Evolutionary conservation across 2,113 vertebrate genomes (phyloP), one percentile per base, ranked within the genome.

Genomic region (Bolborhynchus lineola): DNA sequence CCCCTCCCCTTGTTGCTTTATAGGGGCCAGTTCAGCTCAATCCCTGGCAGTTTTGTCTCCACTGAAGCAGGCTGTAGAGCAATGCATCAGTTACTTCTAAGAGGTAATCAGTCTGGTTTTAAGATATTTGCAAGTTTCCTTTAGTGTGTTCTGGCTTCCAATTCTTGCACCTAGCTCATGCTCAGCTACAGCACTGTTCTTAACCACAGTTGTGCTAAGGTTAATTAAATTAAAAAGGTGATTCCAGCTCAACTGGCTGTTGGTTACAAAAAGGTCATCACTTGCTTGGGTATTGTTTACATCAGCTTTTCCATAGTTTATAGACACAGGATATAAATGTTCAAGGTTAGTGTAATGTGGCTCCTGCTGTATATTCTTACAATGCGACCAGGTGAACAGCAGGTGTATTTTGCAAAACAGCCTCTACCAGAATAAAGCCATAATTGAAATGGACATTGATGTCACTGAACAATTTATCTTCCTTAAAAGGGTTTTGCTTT

Each of bases 381-480:
- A 80, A 16, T 21, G 46, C 24, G 76, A 20, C 4, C 86, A 93
- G 50, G 72, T 29, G 15, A 95, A 53, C 35, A 77, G 63, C 69
- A 91, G 90, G 94, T 95, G 20, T 28, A 3, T 60, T 63, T 17
- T 88, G 71, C 80, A 92, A 83, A 88, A 42, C 59, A 85, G 80
- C 33, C 23, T 76, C 52, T n/a, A 23, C 62, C 37, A 90, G 60
- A 86, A 92, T 24, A 88, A 71, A 95, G 37, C 37, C 71, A 39
- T 95, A 94, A 97, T 95, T 96, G 83, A 95, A 97, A 95, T 88
- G 94, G 94, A 97, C 90, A 25, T 87, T 37, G 89, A 82, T 94
- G 90, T 92, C 96, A 88, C 89, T 46, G 82, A 86, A 72, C 88
- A 90, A 97, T 98, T 97, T 93, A 94, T 97, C 96, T 95, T 97